Evolutionary conservation across 2,113 vertebrate species (phyloP).

Genomic region (Caranx ignobilis): DNA sequence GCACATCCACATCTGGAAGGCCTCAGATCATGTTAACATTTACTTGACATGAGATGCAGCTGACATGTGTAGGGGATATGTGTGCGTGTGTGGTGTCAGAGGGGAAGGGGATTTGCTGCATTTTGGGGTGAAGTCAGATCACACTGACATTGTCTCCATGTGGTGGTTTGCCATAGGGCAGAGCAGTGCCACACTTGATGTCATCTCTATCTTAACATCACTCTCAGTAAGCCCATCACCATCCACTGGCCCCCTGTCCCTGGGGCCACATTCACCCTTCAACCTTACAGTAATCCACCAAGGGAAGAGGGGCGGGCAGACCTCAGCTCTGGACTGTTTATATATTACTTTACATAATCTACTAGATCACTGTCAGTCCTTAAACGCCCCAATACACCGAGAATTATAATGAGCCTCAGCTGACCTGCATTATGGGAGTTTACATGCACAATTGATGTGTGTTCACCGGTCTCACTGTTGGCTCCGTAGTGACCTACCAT

Average conservation of each 20-base stretch:
- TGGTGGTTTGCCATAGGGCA: slow-evolving; percentile 67
- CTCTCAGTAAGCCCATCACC: slow-evolving; percentile 69
- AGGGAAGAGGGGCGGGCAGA: slow-evolving; percentile 60
- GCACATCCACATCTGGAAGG: slow-evolving; percentile 74
- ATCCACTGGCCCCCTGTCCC: slow-evolving; percentile 55
- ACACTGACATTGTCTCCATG: slow-evolving; percentile 70
- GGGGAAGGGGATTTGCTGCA: slow-evolving; percentile 30
- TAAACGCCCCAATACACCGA: slow-evolving; percentile 48
- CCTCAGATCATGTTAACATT: slow-evolving; percentile 66
- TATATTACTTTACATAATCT: slow-evolving; percentile 71
- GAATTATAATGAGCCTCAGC: slow-evolving; percentile 53
- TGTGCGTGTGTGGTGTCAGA: background rate
- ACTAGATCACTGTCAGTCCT: slow-evolving; percentile 60
- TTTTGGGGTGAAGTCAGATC: slow-evolving; percentile 69
- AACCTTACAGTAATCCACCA: slow-evolving; percentile 68
- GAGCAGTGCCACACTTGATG: slow-evolving; percentile 70
- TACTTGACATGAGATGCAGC: slow-evolving; percentile 60
- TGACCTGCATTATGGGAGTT: slow-evolving; percentile 6
- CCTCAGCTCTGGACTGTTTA: slow-evolving; percentile 60
- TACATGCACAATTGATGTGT: slow-evolving; percentile 27
- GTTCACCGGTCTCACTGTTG: slow-evolving; percentile 50
- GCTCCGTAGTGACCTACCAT: slow-evolving; percentile 67
- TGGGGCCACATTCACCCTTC: slow-evolving; percentile 75
- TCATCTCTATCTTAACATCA: slow-evolving; percentile 79
- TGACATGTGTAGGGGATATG: slow-evolving; percentile 64